Evolutionary conservation across 2,113 vertebrate genomes (phyloP), one percentile per base, ranked within the genome.

Genomic region (Cyanocitta stelleri): DNA sequence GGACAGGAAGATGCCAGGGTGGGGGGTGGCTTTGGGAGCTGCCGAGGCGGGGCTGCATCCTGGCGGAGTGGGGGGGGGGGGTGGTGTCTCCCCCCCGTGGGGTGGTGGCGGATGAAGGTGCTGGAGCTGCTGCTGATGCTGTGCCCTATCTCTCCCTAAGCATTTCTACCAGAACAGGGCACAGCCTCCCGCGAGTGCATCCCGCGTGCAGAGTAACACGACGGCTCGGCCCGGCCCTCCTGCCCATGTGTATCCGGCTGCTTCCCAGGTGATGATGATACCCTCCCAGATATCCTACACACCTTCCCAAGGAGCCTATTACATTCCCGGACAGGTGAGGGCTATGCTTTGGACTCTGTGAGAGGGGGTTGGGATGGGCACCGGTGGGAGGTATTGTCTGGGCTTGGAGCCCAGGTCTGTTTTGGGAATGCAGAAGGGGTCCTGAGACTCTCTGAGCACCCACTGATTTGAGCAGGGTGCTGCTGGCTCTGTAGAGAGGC

Each of bases 221-320:
- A 98, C 98, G 41, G 98, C 99, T 74, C 98, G 99, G 61, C 97
- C 99, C 39, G 99, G 99, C 97, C 98, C 98, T 27, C 98, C 99
- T 95, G 97, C 99, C 83, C 99, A 99, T 92, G 99, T 99, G 85
- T 99, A 99, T 98, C 99, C 98, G 87, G 96, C 99, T 12, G 98
- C 98, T 96, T 99, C 99, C 97, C 99, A 99, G 97, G 99, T 99
- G 98, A 99, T 99, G 99, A 99, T 99, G 99, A 99, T 99, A 97
- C 98, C 99, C 71, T 98, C 99, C 89, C 99, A 99, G 97, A 97
- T 99, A 93, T 97, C 99, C 92, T 99, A 99, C 95, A 95, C 98
- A 94, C 98, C 98, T 96, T 98, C 99, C 83, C 99, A 99, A 97
- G 98, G 98, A 94, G 98, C 99, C 88, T 99, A 99, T 97, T 99